Evolutionary conservation across 2,113 vertebrate genomes (phyloP), one percentile per base, ranked within the genome.

Genomic region (Cryptomyrus ogoouensis): DNA sequence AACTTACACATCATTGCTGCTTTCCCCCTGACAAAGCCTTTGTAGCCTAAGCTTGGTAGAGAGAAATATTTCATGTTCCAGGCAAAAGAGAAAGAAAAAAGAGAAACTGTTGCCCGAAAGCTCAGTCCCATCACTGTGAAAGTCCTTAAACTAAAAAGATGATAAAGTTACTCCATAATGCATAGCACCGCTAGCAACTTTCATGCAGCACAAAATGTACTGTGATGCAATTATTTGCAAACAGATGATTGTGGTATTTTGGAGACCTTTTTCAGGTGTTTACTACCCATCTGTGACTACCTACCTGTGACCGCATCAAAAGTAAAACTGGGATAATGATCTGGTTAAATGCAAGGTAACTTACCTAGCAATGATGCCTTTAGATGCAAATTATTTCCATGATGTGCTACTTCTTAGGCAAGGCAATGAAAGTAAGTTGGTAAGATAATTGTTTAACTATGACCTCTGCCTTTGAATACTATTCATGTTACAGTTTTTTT

Each of bases 1-100:
- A 88, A 17, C 89, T 85, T 88, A 80, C 89, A 56, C 85, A 88
- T 90, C 66, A 53, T 88, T 77, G 50, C 21, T 88, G 47, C 8
- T 58, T 39, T 88, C 52, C 89, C 84, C 31, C 62, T 87, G 62
- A 90, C 89, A 90, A 90, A 74, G 83, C 27, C 89, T 90, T 90
- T 77, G 46, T 74, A 88, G 62, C 47, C 84, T 53, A 52, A 42
- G 47, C 89, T 87, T 86, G 84, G 58, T 87, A 77, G 66, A 58
- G 27, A 50, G 85, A 90, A 87, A 87, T 42, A 27, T 89, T 84
- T 84, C 44, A 89, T 84, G 66, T 83, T 42, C 39, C 80, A 89
- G 80, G 89, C 77, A 56, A 56, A 89, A 50, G 49, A 58, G 19
- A 50, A 21, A 50, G 44, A 88, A 62, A 86, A 66, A 85, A 90